Conservation (phyloP, 2,888 invertebrate genomes). For the Platypus cylindrus region DNA sequence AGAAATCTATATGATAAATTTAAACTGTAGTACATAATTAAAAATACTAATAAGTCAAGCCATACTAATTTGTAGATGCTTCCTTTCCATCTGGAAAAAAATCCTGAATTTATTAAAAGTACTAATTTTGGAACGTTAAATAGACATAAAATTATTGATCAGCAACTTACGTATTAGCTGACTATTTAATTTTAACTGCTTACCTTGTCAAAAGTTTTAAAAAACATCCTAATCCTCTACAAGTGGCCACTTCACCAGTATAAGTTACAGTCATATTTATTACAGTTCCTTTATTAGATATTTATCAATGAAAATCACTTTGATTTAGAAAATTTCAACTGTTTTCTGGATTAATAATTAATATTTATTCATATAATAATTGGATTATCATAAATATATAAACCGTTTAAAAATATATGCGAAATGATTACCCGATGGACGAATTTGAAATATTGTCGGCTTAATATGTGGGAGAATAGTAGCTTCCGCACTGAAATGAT, state of each 20-base stretch:
- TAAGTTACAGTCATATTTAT: slow-evolving; percentile 27
- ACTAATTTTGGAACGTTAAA: slow-evolving; percentile 1
- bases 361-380: too few species aligned
- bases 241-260: slow-evolving; percentile 26
- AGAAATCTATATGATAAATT: slow-evolving; percentile 65
- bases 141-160: neutral
- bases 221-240: slow-evolving; percentile 71
- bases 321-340: too few species aligned
- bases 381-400: too few species aligned
- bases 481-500: slow-evolving; percentile 8
- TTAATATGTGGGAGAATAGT: neutral
- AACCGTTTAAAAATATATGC: neutral
- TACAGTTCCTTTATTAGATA: too few species aligned
- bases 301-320: too few species aligned
- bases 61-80: slow-evolving; percentile 92
- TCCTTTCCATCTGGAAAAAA: slow-evolving; percentile 81
- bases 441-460: too few species aligned
- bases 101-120: too few species aligned
- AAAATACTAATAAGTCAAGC: slow-evolving; percentile 73
- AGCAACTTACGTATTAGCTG: slow-evolving; percentile 1
- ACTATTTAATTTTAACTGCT: slow-evolving; percentile 22
- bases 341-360: too few species aligned
- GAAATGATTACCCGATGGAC: too few species aligned
- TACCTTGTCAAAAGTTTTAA: slow-evolving; percentile 72
- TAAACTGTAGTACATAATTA: slow-evolving; percentile 63